These are phyloP conservation scores for Halcyon chelicuti DNA, from an alignment of 2,797 vertebrate species.

Conservation along the genomic window DNA sequence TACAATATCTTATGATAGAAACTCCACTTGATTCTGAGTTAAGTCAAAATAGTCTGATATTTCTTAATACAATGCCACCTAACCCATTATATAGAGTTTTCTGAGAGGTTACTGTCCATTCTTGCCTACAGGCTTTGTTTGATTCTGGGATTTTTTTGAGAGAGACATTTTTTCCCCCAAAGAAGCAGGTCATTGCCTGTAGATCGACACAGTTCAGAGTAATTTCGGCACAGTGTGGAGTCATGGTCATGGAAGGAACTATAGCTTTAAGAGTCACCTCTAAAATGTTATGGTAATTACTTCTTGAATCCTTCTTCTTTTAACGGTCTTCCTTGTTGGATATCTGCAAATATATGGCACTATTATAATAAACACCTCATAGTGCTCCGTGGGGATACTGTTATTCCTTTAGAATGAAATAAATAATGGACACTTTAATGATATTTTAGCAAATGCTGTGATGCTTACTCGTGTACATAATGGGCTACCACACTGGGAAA, in stretches of 20 bases:
- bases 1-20: not conserved
- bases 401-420: not conserved
- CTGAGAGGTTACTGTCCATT: not conserved
- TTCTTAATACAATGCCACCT: not conserved
- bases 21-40: not conserved
- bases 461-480: not conserved
- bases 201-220: not conserved
- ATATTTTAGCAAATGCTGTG: not conserved
- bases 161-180: not conserved
- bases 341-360: not conserved
- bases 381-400: not conserved
- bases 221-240: not conserved
- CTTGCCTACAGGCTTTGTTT: not conserved
- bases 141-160: not conserved
- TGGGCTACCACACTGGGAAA: not conserved
- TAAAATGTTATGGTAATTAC: not conserved
- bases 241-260: not conserved
- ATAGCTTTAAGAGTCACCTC: not conserved
- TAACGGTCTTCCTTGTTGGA: not conserved
- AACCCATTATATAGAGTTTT: not conserved
- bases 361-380: not conserved
- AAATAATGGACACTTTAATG: constrained; percentile 20
- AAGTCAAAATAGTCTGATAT: not conserved
- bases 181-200: not conserved
- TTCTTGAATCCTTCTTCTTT: not conserved